phyloP scores from a whole-genome alignment of 2,113 vertebrate genomes.

The Geothlypis trichas region DNA sequence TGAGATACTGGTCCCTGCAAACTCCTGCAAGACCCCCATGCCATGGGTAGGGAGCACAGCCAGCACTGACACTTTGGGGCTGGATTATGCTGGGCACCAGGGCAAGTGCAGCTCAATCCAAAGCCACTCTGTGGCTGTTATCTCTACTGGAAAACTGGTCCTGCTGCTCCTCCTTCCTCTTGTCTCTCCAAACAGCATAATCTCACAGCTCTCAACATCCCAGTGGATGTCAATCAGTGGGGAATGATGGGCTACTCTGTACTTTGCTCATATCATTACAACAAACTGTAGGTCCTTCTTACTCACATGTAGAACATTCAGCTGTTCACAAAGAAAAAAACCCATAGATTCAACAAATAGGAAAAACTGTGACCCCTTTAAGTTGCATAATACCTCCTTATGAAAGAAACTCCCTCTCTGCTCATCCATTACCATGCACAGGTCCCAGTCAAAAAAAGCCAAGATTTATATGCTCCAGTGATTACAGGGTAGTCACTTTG shows the following conservation, averaged over 20 bases:
- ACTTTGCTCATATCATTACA: not conserved
- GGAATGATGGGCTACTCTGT: not conserved
- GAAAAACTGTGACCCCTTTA: not conserved
- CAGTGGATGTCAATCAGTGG: not conserved
- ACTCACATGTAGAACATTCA: not conserved
- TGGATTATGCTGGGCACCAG: not conserved
- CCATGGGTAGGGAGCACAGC: not conserved
- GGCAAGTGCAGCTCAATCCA: not conserved
- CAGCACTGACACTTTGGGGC: accelerated
- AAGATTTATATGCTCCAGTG: not conserved
- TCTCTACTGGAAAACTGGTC: not conserved
- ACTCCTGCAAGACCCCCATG: not conserved
- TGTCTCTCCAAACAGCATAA: not conserved
- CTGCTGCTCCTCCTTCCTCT: not conserved
- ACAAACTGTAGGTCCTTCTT: not conserved
- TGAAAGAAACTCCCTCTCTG: not conserved
- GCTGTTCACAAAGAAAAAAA: not conserved
- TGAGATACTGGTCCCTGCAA: not conserved
- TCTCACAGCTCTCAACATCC: not conserved
- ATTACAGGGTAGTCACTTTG: not conserved
- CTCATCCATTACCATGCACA: not conserved
- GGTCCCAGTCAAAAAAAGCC: not conserved
- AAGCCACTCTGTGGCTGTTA: not conserved
- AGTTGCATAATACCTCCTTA: not conserved
- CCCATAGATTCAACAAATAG: not conserved